Evolutionary conservation across 2,888 invertebrate genomes (phyloP).

Genomic region (Nudaria mundana): DNA sequence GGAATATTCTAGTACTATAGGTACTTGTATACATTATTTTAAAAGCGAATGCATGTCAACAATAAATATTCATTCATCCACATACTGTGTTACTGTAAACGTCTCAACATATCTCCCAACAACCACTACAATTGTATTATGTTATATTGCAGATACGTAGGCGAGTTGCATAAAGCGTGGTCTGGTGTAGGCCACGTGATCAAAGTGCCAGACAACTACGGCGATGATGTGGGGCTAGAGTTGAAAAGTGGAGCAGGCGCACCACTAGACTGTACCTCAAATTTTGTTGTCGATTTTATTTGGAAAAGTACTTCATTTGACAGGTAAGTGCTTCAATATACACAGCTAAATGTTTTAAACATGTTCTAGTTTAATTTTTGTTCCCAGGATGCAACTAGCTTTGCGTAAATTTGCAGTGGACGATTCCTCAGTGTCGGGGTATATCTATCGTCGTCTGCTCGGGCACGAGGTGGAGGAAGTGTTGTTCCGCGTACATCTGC

Average conservation of each 20-base stretch:
- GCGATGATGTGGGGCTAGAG: slow-evolving; percentile 98
- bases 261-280: slow-evolving; percentile 95
- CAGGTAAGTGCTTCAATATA: no score
- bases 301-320: slow-evolving; percentile 99
- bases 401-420: slow-evolving; percentile 97
- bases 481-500: slow-evolving; percentile 93
- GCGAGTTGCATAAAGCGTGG: slow-evolving; percentile 97
- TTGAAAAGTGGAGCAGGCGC: slow-evolving; percentile 95
- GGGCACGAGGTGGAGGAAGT: slow-evolving; percentile 98
- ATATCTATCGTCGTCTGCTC: slow-evolving; percentile 97
- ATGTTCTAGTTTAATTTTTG: no score
- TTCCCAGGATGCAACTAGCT: slow-evolving; percentile 95
- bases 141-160: slow-evolving; percentile 83
- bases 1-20: no score
- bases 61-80: no score
- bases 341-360: no score
- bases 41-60: no score
- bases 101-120: no score
- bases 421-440: slow-evolving; percentile 97
- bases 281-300: slow-evolving; percentile 99
- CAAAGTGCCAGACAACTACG: slow-evolving; percentile 96
- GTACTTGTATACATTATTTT: no score
- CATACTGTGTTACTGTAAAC: no score
- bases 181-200: slow-evolving; percentile 99
- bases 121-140: no score